A percentile compares a stretch with the other conserved stretches of the same genome.
These are phyloP conservation scores for Rafetus swinhoei DNA, from an alignment of 2,113 vertebrate species.

Conservation along the genomic window DNA sequence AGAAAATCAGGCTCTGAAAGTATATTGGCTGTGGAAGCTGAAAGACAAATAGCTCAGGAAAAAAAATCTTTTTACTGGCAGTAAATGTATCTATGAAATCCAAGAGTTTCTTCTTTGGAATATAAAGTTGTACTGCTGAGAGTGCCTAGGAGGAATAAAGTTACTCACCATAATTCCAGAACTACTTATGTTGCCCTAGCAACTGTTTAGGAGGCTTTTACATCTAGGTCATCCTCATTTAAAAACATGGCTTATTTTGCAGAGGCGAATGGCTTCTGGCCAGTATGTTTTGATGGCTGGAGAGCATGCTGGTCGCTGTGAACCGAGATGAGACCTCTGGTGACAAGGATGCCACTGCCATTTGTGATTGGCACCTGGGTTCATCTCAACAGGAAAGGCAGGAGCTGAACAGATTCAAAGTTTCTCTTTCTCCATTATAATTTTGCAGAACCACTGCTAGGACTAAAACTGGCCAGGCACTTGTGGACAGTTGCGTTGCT, in stretches of 20 bases:
- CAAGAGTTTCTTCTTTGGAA: background rate
- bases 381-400: background rate
- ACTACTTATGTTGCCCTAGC: background rate
- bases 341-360: background rate
- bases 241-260: background rate
- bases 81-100: background rate
- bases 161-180: background rate
- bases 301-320: background rate
- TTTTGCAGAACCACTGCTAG: background rate
- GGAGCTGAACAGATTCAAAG: background rate
- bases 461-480: background rate
- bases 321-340: background rate
- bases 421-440: background rate
- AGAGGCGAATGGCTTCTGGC: background rate
- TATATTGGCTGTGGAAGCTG: background rate
- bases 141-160: background rate
- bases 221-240: background rate
- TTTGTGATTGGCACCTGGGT: background rate
- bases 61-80: background rate
- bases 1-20: fast-evolving
- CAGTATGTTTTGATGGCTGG: background rate
- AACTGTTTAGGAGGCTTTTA: background rate
- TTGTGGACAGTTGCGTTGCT: background rate
- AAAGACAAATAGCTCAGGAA: background rate
- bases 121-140: background rate